Base-by-base conservation (phyloP, 2,113 vertebrate genomes). In the Calonectris borealis region DNA sequence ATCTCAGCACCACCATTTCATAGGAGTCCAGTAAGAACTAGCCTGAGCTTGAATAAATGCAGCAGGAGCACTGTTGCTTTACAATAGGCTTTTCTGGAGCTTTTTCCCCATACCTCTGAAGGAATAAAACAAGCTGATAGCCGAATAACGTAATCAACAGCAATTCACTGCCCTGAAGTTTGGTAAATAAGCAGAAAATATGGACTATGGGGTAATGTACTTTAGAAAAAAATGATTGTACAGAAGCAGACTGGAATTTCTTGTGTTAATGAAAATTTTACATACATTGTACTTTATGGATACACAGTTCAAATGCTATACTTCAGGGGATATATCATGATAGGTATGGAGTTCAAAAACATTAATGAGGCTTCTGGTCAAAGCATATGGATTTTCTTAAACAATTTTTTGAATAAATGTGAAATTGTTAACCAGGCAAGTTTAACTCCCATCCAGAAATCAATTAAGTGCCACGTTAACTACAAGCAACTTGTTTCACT, bases 71-170 rank as follows among this genome's bases (percentile, higher is more conserved):
- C 44, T 61, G 24, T 32, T 90, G 60, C 42, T 89, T 72, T 69
- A 81, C 24, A 88, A 32, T 3, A 72, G 44, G 20, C 11, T 81
- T 93, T 94, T 90, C 48, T 73, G 27, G 49, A 86, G 32, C 40
- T 70, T 58, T 64, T 8, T 7, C 32, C 17, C 22, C 17, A 40
- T 36, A 32, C 8, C 13, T 52, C 44, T 60, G 31, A 94, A 77
- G 52, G 36, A 86, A 81, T 81, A 71, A 92, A 88, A 81, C 42
- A 83, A 92, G 46, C 38, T 68, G 64, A 91, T 62, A 71, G 61
- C 52, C 76, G 90, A 93, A 92, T 94, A 96, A 95, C 79, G 61
- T 52, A 96, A 96, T 88, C 91, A 94, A 68, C 21, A 68, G 36
- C 54, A 92, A 93, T 93, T 94, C 72, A 84, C 61, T 88, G 65